Evolutionary conservation across 2,113 vertebrate genomes (phyloP).

Genomic region (Sula dactylatra): DNA sequence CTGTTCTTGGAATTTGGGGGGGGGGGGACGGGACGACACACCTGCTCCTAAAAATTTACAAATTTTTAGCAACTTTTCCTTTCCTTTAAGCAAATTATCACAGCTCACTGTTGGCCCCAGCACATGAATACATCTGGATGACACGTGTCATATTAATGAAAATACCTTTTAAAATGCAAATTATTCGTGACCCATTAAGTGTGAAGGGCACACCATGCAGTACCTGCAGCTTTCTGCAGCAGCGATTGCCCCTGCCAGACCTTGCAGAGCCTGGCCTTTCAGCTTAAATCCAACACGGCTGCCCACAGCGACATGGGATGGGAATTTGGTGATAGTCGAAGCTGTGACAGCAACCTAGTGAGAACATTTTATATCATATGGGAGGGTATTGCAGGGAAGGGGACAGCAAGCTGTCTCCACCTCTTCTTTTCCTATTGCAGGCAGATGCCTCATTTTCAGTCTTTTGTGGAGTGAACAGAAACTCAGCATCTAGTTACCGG

Average conservation of each 20-base stretch:
- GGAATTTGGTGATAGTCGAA: background rate
- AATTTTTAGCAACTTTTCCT: background rate
- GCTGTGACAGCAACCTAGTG: background rate
- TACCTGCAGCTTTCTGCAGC: background rate
- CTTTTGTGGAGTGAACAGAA: background rate
- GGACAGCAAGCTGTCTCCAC: background rate
- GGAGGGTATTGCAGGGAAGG: background rate
- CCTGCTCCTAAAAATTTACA: background rate
- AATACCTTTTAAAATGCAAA: background rate
- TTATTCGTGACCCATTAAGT: background rate
- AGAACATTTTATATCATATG: background rate
- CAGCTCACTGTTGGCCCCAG: background rate
- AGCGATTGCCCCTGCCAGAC: background rate
- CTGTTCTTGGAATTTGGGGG: background rate
- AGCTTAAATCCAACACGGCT: background rate
- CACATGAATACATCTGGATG: background rate
- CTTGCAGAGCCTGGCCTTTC: background rate
- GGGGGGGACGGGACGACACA: accelerated
- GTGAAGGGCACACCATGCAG: background rate
- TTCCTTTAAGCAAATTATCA: background rate
- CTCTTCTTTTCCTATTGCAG: background rate
- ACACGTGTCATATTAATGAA: background rate
- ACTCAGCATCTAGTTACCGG: background rate
- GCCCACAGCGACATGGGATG: accelerated
- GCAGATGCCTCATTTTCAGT: background rate